Evolutionary conservation across 2,113 vertebrate species (phyloP).

Genomic region (Egretta garzetta): DNA sequence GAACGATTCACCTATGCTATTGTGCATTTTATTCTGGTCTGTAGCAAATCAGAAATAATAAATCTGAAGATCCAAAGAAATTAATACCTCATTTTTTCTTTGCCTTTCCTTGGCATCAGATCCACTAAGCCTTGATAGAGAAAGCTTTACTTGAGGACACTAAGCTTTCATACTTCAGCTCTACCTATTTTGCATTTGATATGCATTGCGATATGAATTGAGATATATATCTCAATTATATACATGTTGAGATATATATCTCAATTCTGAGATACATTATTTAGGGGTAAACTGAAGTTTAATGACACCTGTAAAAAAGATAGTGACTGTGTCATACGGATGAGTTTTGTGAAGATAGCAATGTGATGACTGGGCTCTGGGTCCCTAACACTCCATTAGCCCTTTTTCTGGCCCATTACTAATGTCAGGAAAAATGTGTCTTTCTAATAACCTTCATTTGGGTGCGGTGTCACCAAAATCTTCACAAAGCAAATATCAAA

Average conservation of each 20-base stretch:
- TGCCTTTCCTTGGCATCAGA: neutral
- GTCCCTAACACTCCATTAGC: neutral
- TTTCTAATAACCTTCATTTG: conserved; percentile 15
- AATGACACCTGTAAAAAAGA: neutral
- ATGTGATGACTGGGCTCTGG: neutral
- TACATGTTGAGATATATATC: neutral
- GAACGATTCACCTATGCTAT: neutral
- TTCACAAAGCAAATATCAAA: neutral
- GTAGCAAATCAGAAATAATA: neutral
- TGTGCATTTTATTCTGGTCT: neutral
- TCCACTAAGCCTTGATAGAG: neutral
- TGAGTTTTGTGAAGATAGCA: neutral
- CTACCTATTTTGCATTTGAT: neutral
- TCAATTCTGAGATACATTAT: neutral
- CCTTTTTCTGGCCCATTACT: conserved; percentile 12
- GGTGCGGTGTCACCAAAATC: neutral
- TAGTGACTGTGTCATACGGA: neutral
- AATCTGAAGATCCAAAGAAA: neutral
- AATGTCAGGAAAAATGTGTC: conserved; percentile 2
- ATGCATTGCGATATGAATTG: neutral
- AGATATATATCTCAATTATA: neutral
- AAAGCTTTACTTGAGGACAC: neutral
- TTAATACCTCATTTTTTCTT: neutral
- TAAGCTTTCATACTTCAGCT: neutral
- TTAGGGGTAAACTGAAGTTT: neutral